Base-by-base conservation (phyloP, 1,140 invertebrate genomes). In the Archivesica marissinica region DNA sequence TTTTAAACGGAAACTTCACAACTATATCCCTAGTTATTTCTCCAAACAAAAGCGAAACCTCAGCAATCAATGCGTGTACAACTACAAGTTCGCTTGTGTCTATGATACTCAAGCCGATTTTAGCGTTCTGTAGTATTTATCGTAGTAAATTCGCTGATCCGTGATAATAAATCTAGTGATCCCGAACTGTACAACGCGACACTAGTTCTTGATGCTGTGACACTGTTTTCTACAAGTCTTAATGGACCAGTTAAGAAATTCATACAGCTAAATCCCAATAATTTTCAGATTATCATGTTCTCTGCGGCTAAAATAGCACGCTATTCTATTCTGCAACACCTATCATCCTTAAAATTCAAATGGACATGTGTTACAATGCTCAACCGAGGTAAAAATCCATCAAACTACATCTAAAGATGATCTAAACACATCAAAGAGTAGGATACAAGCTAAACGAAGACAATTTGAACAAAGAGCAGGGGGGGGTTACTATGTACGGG, bases 211-310 rank as follows among this genome's bases (percentile, higher is more conserved):
- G 30, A 64, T 33, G 38, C 59, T 25, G 9, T 15, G 59, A 64
- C n/a, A 33, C 33, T 64, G 59, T 64, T 64, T 64, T 13, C 59
- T 35, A 35, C 59, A 13, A 13, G 38, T 35, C 59, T 35, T 64
- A 64, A 64, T 20, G 41, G 41, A 72, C 41, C 50, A 50, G 30
- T 44, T 72, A 47, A 50, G 68, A 47, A 47, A 72, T 33, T 72
- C 68, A 33, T 72, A 47, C 38, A 72, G 39, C 64, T 41, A 52
- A 33, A 72, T 72, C 68, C 41, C 41, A 47, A 72, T 72, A 72
- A 52, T 72, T 72, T 72, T 50, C 28, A 33, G 68, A 72, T 72
- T 72, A 72, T 30, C 68, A 50, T 72, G 68, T 50, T 23, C 59
- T 9, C 3, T 33, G 0, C 23, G 1, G 30, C 59, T 35, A 11